Base-by-base conservation (phyloP, 2,888 invertebrate genomes). In the Chymomyza fuscimana region DNA sequence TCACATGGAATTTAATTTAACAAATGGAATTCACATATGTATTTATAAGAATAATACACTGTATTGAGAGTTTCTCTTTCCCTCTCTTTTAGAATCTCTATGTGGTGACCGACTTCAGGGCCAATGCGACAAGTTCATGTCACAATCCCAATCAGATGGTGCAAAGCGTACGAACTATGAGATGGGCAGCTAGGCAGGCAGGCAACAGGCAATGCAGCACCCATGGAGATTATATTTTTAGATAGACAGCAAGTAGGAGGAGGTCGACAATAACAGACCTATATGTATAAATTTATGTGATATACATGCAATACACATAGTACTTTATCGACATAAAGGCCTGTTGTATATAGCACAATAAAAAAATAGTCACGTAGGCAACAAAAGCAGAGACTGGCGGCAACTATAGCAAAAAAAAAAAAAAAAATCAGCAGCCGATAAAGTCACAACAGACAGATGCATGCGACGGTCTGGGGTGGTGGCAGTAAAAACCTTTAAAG, bases 61-160 rank as follows among this genome's bases (percentile, higher is more conserved):
- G 4, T 46, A 46, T 12, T 46, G 40, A 46, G 40, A 36, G 15
- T 16, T n/a, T 10, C 36, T 29, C 22, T 40, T 52, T 64, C n/a
- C 54, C 63, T 19, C 65, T 36, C 25, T 25, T 25, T 25, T 25
- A 2, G 25, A 25, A 4, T 25, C 32, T 32, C 32, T 25, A 32
- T 9, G 10, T 46, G 40, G 15, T 58, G 58, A 58, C 62, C 77
- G 79, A 77, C 74, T 77, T 82, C 84, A 86, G 79, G 86, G 86
- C 52, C 75, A 69, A 50, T 40, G 67, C 70, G 80, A 80, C 78
- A 78, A 81, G 82, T 86, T 84, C 79, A 78, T 82, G 73, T 67
- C 70, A 81, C 72, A 70, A 76, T 78, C 80, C 83, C 86, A 84
- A 86, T 83, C 82, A 77, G 77, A 73, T 76, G 83, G 78, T 76